Percentiles rank a stretch among this genome's conserved stretches.
Evolutionary conservation across 2,888 invertebrate genomes (phyloP).

Genomic region (Campaea margaritaria): DNA sequence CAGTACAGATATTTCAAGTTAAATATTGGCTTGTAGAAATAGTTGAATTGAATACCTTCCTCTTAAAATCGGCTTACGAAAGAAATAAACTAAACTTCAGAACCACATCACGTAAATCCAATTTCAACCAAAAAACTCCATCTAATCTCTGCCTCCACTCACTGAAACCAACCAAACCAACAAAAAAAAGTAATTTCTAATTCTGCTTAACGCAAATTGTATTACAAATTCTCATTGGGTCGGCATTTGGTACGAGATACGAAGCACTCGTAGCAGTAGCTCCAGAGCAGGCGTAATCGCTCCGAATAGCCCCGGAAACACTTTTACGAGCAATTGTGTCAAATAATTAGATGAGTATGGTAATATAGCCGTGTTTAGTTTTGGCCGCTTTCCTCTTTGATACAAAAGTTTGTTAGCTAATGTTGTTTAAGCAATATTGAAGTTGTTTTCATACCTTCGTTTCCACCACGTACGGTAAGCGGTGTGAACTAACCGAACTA

Average conservation of each 20-base stretch:
- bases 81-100: not conserved
- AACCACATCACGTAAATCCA: slow-evolving; percentile 2
- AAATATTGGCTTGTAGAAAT: no score
- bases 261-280: slow-evolving; percentile 19
- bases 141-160: slow-evolving; percentile 8
- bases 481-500: no score
- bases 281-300: slow-evolving; percentile 15
- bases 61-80: not conserved
- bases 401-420: slow-evolving; percentile 6
- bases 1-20: no score
- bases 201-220: slow-evolving; percentile 37
- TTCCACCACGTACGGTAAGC: no score
- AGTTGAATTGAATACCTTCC: no score
- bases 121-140: slow-evolving; percentile 8
- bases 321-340: slow-evolving; percentile 34
- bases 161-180: not conserved
- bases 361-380: slow-evolving; percentile 26
- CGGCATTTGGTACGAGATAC: slow-evolving; percentile 22
- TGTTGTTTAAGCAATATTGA: not conserved
- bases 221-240: slow-evolving; percentile 30
- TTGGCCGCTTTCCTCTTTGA: slow-evolving; percentile 11
- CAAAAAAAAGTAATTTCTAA: slow-evolving; percentile 30
- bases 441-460: no score
- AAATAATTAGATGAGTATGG: slow-evolving; percentile 30
- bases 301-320: slow-evolving; percentile 28